Evolutionary conservation across 2,888 invertebrate genomes (phyloP).

Genomic region (Ommatoiulus sabulosus): DNA sequence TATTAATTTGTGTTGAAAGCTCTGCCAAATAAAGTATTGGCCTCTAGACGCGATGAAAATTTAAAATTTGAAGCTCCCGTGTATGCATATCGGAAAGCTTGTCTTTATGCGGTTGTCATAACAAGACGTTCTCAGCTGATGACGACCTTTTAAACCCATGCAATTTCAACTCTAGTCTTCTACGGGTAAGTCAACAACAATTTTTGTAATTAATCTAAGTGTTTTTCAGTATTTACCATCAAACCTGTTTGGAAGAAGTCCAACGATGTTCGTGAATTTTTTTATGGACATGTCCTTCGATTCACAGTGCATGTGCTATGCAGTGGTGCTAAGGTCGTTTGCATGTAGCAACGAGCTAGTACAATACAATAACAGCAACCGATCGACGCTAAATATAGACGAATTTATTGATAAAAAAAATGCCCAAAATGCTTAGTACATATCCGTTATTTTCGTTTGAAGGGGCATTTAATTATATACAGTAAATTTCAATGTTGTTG

Average conservation of each 20-base stretch:
- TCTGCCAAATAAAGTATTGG: background rate
- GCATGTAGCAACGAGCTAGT: background rate
- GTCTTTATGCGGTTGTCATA: constrained; percentile 12
- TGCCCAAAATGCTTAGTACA: too few species aligned
- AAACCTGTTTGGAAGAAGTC: background rate
- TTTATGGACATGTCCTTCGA: background rate
- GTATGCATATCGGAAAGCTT: constrained; percentile 5
- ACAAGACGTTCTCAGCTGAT: constrained; percentile 21
- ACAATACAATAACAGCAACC: background rate
- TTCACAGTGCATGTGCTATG: background rate
- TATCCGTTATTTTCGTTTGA: too few species aligned
- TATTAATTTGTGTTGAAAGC: background rate
- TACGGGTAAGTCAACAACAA: background rate
- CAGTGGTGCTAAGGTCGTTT: background rate
- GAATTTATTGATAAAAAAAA: background rate
- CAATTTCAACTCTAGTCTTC: background rate
- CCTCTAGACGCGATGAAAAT: background rate
- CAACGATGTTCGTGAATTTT: background rate
- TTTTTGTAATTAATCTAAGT: background rate
- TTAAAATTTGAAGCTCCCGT: background rate
- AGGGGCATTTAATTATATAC: too few species aligned
- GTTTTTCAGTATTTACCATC: background rate
- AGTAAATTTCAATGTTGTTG: too few species aligned
- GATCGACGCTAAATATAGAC: constrained; percentile 21
- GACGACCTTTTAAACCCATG: background rate